Evolutionary conservation across 2,797 vertebrate genomes (phyloP), one percentile per base, ranked within the genome.

Genomic region (Siniperca undulata): DNA sequence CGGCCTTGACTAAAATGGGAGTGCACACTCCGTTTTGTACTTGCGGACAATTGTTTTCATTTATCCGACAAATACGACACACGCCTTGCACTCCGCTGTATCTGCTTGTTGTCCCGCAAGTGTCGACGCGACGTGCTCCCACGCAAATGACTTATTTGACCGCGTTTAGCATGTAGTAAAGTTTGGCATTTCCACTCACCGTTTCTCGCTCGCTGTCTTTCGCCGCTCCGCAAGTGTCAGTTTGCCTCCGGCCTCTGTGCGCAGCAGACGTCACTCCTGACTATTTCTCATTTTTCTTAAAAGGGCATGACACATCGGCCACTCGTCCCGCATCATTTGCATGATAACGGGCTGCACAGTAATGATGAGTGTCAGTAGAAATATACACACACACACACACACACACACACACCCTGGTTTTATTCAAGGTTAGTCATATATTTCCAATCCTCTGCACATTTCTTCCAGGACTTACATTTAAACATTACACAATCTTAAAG

Each of bases 1-100:
- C 81, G 94, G 94, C 94, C 94, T 95, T 93, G 89, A 92, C 93
- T 93, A 91, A 92, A 94, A 94, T 88, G 93, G 93, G 93, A 95
- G 93, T 90, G 91, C 89, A 83, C 90, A 75, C 90, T 90, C 87
- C 84, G 78, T 86, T 80, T 77, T 70, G 46, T 87, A 90, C 91
- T 93, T 89, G 86, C 82, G 79, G 86, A 76, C 83, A 83, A 88
- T 88, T 91, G 68, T 74, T 60, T 53, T 53, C 53, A 40, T 86
- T 64, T 74, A 58, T 44, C 70, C 50, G 46, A 68, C 64, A 22
- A 53, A 70, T 38, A 60, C 20, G 62, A 66, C 14, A 4, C 60
- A 7, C 59, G 24, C 42, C 62, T 73, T 19, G 56, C 62, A 50
- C 36, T 20, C 22, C 3, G 34, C 14, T 0, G 24, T 11, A 2